A percentile compares a stretch with the other conserved stretches of the same genome.
These are phyloP conservation scores for Lithosia quadra DNA, from an alignment of 2,888 invertebrate genomes.

Conservation along the genomic window DNA sequence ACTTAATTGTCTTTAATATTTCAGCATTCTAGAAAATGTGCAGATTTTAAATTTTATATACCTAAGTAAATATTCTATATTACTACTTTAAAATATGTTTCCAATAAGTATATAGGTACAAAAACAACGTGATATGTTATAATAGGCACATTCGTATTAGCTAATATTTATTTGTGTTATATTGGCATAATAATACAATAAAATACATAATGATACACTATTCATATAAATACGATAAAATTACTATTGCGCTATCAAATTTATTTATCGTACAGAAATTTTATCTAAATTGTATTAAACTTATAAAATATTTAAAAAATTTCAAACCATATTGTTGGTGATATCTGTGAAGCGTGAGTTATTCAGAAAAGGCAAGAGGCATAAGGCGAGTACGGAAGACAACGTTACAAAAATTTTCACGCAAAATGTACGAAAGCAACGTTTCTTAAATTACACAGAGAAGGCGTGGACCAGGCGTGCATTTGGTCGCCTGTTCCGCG, in stretches of 20 bases:
- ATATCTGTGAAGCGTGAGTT: neutral
- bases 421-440: neutral
- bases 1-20: too few relatives aligned
- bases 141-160: neutral
- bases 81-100: too few relatives aligned
- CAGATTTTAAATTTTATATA: too few relatives aligned
- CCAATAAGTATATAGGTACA: neutral
- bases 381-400: neutral
- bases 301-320: neutral
- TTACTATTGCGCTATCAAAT: neutral
- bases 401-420: neutral
- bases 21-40: too few relatives aligned
- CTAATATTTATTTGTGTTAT: neutral
- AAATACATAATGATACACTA: too few relatives aligned
- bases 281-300: neutral
- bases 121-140: neutral
- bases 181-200: neutral
- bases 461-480: neutral
- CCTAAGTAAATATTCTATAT: neutral
- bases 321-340: neutral
- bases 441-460: neutral
- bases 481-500: neutral
- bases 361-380: constrained; percentile 2
- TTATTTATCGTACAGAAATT: neutral
- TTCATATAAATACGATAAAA: neutral